Evolutionary conservation across 2,797 vertebrate genomes (phyloP), one percentile per base, ranked within the genome.

Genomic region (Acropternis orthonyx): DNA sequence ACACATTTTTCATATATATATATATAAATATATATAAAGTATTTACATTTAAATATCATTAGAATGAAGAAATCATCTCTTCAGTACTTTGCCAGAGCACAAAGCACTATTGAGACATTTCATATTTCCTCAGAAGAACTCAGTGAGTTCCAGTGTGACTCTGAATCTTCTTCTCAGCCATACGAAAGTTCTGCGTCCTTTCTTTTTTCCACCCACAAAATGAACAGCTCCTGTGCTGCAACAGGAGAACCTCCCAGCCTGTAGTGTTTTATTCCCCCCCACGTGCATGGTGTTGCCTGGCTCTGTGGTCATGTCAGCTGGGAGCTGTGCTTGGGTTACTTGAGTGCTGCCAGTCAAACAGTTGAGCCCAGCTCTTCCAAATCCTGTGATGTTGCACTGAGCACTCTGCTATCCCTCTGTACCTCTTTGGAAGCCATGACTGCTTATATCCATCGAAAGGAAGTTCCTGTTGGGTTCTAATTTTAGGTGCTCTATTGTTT

Each of bases 301-400:
- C 0, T 0, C 28, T 84, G 6, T 46, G 68, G 27, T 46, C 4
- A 0, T 2, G 3, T 54, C 73, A 75, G 15, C 24, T 84, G 77
- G 22, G 62, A 86, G n/a, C 24, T 81, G 39, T 26, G 49, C 46
- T 43, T 84, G 22, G 3, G 34, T 39, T 62, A 34, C 4, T 3
- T 37, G 52, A 32, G 18, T 54, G 18, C 30, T 54, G 52, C 19
- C 52, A 32, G 52, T 32, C 18, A 32, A 28, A 8, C 52, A 20
- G 20, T 4, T 19, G 52, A 75, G 22, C 30, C 72, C 2, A 4
- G 46, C 8, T 69, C 84, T 88, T 88, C 80, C 46, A 85, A 81
- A 82, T 30, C 48, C 54, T 32, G 6, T 3, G 3, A 6, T 30
- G 27, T 36, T 68, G 15, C 30, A 24, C 14, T 62, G 49, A 87